These are phyloP conservation scores for Lophius piscatorius DNA, from an alignment of 2,113 vertebrate species.

Conservation along the genomic window DNA sequence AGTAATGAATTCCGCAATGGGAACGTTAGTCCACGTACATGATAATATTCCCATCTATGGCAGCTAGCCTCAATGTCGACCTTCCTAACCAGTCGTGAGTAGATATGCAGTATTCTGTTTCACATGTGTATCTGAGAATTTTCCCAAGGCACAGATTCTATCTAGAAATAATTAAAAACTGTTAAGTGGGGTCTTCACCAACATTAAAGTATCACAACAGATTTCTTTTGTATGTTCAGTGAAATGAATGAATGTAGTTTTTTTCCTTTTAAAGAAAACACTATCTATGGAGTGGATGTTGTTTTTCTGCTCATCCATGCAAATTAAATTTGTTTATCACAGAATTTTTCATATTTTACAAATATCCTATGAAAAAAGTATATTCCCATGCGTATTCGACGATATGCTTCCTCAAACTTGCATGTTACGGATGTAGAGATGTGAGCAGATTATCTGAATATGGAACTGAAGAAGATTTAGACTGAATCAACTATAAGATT, in stretches of 20 bases:
- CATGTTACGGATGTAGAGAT: constrained; percentile 89
- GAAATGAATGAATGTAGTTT: constrained; percentile 89
- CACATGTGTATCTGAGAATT: constrained; percentile 88
- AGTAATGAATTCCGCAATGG: constrained; percentile 76
- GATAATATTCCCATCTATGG: constrained; percentile 86
- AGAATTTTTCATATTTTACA: constrained; percentile 86
- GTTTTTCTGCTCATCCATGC: constrained; percentile 82
- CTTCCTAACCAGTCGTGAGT: constrained; percentile 84
- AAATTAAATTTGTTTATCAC: constrained; percentile 81
- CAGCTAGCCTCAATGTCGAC: constrained; percentile 88
- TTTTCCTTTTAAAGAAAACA: constrained; percentile 75
- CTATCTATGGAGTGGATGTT: constrained; percentile 83
- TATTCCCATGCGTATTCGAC: constrained; percentile 89
- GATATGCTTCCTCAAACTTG: constrained; percentile 87
- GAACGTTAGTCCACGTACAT: constrained; percentile 74
- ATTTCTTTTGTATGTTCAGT: constrained; percentile 80
- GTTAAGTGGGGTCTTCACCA: constrained; percentile 82
- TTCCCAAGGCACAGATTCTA: constrained; percentile 77
- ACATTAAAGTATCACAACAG: constrained; percentile 86
- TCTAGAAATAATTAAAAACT: constrained; percentile 72
- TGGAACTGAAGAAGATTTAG: constrained; percentile 76
- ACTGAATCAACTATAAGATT: constrained; percentile 81
- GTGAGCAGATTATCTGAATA: constrained; percentile 84
- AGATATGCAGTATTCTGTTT: constrained; percentile 92
- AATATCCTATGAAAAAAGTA: constrained; percentile 86